Conservation (phyloP, 2,888 invertebrate genomes). For the Rhingia rostrata region DNA sequence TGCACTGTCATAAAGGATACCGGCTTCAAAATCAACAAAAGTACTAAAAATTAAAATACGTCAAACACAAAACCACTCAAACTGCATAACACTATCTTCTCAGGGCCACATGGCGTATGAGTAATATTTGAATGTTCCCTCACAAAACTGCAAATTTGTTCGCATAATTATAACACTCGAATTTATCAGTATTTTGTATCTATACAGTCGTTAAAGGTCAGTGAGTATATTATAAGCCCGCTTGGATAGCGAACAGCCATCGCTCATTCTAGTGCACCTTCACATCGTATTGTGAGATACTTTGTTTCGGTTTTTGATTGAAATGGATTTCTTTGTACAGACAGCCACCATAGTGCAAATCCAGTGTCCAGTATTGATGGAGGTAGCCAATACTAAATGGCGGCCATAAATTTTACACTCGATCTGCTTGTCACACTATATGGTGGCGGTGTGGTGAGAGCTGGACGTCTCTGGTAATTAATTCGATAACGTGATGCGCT, state of each 20-base stretch:
- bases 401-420: conserved; percentile 54
- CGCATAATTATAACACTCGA: conserved; percentile 2
- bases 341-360: neutral
- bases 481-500: conserved; percentile 67
- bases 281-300: neutral
- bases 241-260: conserved; percentile 13
- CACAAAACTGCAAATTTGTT: neutral
- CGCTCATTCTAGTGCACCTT: conserved; percentile 16
- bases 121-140: neutral
- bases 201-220: conserved; percentile 53
- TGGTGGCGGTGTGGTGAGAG: conserved; percentile 6
- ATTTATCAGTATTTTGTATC: conserved; percentile 36
- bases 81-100: neutral
- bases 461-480: conserved; percentile 53
- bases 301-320: conserved; percentile 44
- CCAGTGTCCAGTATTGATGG: conserved; percentile 22
- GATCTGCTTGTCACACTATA: conserved; percentile 39
- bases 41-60: neutral
- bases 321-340: conserved; percentile 36
- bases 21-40: neutral
- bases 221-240: conserved; percentile 36
- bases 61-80: too few species aligned
- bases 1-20: neutral
- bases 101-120: conserved; percentile 18
- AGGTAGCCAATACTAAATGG: conserved; percentile 34